Base-by-base conservation (phyloP, 2,888 invertebrate genomes). In the Sturmia bella region DNA sequence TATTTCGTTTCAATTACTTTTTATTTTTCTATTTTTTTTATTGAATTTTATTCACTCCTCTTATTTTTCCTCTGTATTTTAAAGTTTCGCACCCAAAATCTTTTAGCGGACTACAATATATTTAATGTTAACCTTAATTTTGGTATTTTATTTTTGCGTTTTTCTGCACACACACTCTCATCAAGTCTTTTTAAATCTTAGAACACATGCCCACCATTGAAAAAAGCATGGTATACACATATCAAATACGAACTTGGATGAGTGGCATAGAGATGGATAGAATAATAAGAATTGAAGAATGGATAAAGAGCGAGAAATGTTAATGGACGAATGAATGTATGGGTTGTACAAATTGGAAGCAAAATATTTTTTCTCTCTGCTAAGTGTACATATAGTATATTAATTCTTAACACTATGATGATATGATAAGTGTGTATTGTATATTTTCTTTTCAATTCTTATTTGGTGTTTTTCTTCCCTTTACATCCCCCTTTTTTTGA, bases 221-320 rank as follows among this genome's bases (percentile, higher is more conserved):
- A 80, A 84, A 83, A 85, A 85, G 85, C 85, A 86, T 85, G 85
- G 89, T 88, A 88, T 88, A 88, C 88, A 88, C 88, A 89, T 86
- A 88, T 87, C 85, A 87, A 86, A 87, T 59, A 72, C 72, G 78
- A 78, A 70, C 32, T 74, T 70, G 50, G 68, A 37, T 78, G 72
- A 21, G 52, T 52, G 39, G 39, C 17, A 74, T 76, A 70, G 66
- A 77, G 74, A 59, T 59, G 54, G 74, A 21, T 43, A 50, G 39
- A 63, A 74, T 56, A 54, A 19, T 52, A 57, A 37, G 52, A 59
- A 79, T 41, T 39, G 21, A 48, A 75, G 13, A 75, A 52, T 43
- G 21, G 32, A 64, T 54, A 74, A 75, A 64, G 50, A 56, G 50
- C 9, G 9, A 15, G 9, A 15, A 32, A 50, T 19, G 57, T 50